Conservation (phyloP, 1,140 invertebrate species). For the Brachionus asplanchnoidis region DNA sequence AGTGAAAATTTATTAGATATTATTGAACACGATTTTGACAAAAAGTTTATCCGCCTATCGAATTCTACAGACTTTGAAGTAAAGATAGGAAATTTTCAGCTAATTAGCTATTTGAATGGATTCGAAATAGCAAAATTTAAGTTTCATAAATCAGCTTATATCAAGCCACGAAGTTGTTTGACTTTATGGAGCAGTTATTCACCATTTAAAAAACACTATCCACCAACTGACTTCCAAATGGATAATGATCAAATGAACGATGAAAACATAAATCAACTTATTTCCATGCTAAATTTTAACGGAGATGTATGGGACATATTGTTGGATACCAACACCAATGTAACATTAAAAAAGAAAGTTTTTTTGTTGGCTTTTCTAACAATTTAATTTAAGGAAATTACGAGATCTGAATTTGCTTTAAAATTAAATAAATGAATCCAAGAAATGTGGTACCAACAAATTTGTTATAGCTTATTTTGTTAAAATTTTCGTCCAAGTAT, state of each 20-base stretch:
- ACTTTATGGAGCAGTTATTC: constrained; percentile 6
- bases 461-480: background rate
- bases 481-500: background rate
- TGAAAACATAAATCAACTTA: background rate
- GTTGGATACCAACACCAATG: constrained; percentile 4
- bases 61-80: background rate
- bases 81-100: background rate
- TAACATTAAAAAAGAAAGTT: background rate
- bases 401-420: background rate
- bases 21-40: background rate
- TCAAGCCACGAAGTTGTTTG: background rate
- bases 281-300: background rate
- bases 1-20: background rate
- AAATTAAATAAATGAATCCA: background rate
- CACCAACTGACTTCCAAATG: background rate
- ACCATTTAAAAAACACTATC: constrained; percentile 14
- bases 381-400: background rate
- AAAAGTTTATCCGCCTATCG: background rate
- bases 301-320: background rate
- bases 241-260: background rate
- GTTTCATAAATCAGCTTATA: background rate
- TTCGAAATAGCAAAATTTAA: background rate
- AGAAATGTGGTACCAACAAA: background rate
- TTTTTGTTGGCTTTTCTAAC: background rate
- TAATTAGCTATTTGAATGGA: constrained; percentile 10